Evolutionary conservation across 2,888 invertebrate genomes (phyloP), one percentile per base, ranked within the genome.

Genomic region (Adineta ricciae): DNA sequence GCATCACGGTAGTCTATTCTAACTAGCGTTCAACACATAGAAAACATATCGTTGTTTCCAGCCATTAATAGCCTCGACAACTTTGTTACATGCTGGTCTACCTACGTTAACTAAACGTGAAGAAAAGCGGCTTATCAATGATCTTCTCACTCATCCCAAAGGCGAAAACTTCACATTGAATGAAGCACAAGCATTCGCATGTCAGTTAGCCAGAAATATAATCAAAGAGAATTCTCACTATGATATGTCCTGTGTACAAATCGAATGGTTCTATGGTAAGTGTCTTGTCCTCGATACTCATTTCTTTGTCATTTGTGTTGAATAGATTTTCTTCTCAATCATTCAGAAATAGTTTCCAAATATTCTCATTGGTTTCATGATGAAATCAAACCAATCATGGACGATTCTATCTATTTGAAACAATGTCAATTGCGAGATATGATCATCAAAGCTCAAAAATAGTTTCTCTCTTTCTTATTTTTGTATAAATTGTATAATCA

Each of bases 201-300:
- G 73, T 78, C 38, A 78, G 38, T 41, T 24, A 78, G 73, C 8
- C 8, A 36, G 24, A 19, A 24, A 78, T 14, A 78, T 78, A 8
- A 41, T 78, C 3, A 78, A 78, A 41, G 73, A 78, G 24, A 78
- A 78, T 41, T 78, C 14, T 41, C 21, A 41, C 41, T 78, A 78
- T 78, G 24, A 41, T 78, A 78, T 78, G 73, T 78, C 73, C 3
- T 78, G 73, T 38, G 21, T 78, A 24, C 73, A 78, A 78, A 41
- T 78, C 3, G 73, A 78, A 78, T 78, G 73, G 73, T 78, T 78
- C 41, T 78, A 78, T 19, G 73, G 41, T 78, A 36, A 38, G 24
- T 36, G 21, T 24, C 5, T 11, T 9, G n/a, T 24, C 38, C 1
- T n/a, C n/a, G n/a, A n/a, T n/a, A n/a, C n/a, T n/a, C n/a, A n/a